Conservation (phyloP, 2,113 vertebrate genomes). For the Numenius arquata region DNA sequence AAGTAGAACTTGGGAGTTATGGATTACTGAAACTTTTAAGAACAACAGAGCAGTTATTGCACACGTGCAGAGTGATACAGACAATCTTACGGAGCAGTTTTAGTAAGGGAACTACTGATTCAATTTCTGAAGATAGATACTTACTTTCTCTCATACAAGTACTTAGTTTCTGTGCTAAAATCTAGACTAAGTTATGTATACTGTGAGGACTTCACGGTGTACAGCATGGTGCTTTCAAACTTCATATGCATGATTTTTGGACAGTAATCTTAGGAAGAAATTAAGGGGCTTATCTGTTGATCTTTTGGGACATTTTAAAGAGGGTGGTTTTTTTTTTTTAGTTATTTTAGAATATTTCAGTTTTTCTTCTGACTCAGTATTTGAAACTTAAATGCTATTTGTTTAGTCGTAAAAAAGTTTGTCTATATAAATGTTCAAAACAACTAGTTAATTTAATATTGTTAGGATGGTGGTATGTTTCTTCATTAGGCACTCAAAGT, state of each 20-base stretch:
- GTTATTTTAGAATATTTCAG: not conserved
- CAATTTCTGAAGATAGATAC: not conserved
- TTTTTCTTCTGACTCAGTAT: not conserved
- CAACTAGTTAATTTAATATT: not conserved
- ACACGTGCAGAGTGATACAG: not conserved
- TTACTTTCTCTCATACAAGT: not conserved
- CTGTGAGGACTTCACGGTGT: not conserved
- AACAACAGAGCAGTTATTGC: not conserved
- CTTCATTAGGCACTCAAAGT: not conserved
- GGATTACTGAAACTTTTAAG: not conserved
- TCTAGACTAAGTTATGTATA: not conserved
- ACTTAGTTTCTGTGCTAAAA: not conserved
- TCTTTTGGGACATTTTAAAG: not conserved
- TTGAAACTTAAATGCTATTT: not conserved
- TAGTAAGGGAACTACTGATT: not conserved
- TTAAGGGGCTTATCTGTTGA: not conserved
- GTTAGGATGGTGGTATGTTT: not conserved
- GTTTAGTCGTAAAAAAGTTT: not conserved
- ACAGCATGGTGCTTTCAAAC: not conserved
- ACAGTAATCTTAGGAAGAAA: not conserved
- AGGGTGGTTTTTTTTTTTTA: not conserved
- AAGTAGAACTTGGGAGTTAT: not conserved
- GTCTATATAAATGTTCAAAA: not conserved
- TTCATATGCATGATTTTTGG: not conserved
- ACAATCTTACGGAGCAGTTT: not conserved